A percentile compares a stretch with the other conserved stretches of the same genome.
phyloP scores from a whole-genome alignment of 2,888 invertebrate species.

The Lasioglossum leucozonium region DNA sequence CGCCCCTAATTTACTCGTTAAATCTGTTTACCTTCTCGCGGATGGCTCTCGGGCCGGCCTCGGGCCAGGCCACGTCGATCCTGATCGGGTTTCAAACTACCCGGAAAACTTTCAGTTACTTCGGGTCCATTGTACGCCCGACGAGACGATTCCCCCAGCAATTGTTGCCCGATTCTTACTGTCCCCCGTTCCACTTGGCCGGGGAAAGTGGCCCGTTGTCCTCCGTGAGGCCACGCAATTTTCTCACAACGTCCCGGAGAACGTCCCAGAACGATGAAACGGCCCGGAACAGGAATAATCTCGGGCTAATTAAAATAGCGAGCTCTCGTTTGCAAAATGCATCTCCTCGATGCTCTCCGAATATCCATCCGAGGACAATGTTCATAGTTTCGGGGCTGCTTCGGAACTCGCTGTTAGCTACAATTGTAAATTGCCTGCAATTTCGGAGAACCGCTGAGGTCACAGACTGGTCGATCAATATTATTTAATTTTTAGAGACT shows the following conservation, averaged over 20 bases:
- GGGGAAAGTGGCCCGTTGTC: constrained; percentile 10
- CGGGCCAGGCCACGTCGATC: neutral
- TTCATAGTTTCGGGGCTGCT: neutral
- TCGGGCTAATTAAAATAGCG: neutral
- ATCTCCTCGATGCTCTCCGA: neutral
- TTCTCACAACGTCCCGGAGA: neutral
- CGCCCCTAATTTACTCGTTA: neutral
- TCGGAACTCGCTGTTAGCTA: neutral
- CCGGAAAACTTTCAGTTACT: constrained; percentile 6
- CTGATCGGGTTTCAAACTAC: constrained; percentile 6
- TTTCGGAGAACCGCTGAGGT: neutral
- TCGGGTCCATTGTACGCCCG: neutral
- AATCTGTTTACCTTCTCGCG: constrained; percentile 19
- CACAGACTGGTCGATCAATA: neutral
- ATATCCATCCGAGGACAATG: neutral
- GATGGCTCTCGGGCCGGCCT: neutral
- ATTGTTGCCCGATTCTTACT: constrained; percentile 15
- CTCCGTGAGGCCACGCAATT: neutral
- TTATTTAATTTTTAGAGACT: neutral
- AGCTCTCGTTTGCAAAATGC: neutral
- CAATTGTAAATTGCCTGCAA: neutral
- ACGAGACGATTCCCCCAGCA: neutral
- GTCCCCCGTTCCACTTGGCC: neutral
- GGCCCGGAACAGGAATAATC: neutral
- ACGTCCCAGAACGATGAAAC: neutral